phyloP scores from a whole-genome alignment of 2,888 invertebrate genomes.

The Sminthurinus aureus region DNA sequence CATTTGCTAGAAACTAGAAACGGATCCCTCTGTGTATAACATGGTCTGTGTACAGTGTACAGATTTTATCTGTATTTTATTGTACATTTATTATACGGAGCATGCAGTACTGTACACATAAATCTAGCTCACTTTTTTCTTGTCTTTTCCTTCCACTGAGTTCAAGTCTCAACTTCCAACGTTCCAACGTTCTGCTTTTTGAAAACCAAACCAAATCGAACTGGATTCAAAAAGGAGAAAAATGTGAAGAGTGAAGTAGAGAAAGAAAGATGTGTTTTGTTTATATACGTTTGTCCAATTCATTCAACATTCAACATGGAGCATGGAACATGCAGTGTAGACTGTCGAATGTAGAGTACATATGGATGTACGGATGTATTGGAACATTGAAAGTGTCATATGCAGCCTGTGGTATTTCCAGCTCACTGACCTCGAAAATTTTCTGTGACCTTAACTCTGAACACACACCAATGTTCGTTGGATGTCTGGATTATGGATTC shows the following conservation, averaged over 20 bases:
- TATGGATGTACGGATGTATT: neutral
- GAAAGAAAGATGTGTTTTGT: neutral
- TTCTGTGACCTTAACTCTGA: constrained; percentile 55
- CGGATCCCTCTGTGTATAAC: too few relatives aligned
- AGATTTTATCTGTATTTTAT: neutral
- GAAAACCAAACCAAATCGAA: neutral
- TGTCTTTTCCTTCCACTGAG: neutral
- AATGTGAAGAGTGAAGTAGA: neutral
- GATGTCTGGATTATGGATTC: neutral
- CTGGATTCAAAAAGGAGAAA: neutral
- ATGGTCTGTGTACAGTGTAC: neutral
- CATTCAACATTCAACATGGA: too few relatives aligned
- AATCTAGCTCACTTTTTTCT: neutral
- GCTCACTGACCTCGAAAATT: constrained; percentile 59
- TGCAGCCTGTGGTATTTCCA: constrained; percentile 59
- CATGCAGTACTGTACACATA: too few relatives aligned
- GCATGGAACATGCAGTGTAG: neutral
- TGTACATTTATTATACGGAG: neutral
- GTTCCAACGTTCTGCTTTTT: neutral
- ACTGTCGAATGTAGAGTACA: neutral
- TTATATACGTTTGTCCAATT: too few relatives aligned
- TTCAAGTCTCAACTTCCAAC: neutral
- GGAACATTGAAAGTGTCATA: constrained; percentile 49
- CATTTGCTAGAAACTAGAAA: neutral
- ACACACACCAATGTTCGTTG: constrained; percentile 37